Percentiles rank a stretch among this genome's conserved stretches.
phyloP scores from a whole-genome alignment of 2,888 invertebrate species.

The Polydrusus tereticollis region DNA sequence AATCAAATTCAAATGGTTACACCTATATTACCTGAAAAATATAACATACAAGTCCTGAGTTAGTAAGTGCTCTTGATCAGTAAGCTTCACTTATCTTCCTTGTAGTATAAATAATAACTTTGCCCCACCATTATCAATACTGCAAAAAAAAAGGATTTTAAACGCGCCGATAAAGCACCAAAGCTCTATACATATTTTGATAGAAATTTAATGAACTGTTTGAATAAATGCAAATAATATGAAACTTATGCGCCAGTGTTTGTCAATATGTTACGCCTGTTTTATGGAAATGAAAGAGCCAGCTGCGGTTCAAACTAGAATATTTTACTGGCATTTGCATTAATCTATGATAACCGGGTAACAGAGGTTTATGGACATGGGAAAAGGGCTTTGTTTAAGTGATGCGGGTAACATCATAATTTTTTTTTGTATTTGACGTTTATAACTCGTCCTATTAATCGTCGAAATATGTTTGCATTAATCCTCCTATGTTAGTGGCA shows the following conservation, averaged over 20 bases:
- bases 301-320: slow-evolving; percentile 50
- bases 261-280: slow-evolving; percentile 57
- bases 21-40: too few relatives aligned
- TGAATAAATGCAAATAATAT: slow-evolving; percentile 48
- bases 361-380: slow-evolving; percentile 21
- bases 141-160: background rate
- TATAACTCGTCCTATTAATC: background rate
- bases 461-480: slow-evolving; percentile 1
- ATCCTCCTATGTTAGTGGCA: background rate
- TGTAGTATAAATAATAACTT: too few relatives aligned
- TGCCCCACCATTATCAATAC: too few relatives aligned
- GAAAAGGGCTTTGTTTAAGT: slow-evolving; percentile 10
- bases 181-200: slow-evolving; percentile 1
- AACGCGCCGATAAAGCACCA: background rate
- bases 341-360: slow-evolving; percentile 47
- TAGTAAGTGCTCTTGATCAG: too few relatives aligned
- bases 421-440: slow-evolving; percentile 7
- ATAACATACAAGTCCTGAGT: too few relatives aligned
- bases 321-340: slow-evolving; percentile 49
- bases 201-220: slow-evolving; percentile 43
- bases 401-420: slow-evolving; percentile 12
- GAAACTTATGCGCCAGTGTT: slow-evolving; percentile 47
- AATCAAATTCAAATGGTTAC: too few relatives aligned
- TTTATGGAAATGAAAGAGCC: slow-evolving; percentile 58
- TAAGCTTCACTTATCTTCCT: too few relatives aligned